Base-by-base conservation (phyloP, 2,113 vertebrate species). In the Gavia stellata region DNA sequence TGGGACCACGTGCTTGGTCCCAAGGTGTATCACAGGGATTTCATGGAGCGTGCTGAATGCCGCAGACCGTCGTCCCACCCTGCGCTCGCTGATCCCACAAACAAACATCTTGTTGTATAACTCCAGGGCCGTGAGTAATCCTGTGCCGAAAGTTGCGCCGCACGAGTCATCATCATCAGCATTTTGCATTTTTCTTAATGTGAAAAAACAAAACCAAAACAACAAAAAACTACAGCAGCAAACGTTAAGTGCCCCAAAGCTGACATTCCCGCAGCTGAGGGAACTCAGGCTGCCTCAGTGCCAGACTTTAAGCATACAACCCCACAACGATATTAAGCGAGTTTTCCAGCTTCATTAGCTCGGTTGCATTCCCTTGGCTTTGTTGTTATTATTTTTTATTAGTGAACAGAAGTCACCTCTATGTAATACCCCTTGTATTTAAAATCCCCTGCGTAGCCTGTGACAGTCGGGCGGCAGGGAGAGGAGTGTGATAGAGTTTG, bases 51-150 rank as follows among this genome's bases (percentile, higher is more conserved):
- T 55, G n/a, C 38, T 49, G 78, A 82, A 82, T 0, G 0, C 67
- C 5, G 2, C 81, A 77, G 62, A 75, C 66, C 5, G 1, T 89
- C 13, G 9, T 63, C 68, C 59, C 38, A 91, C 61, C 77, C 72
- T 31, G n/a, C 11, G 21, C 52, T 90, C 20, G 3, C 50, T 2
- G 28, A 65, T 94, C 53, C 88, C 84, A 82, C 65, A 87, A 83
- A 88, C 62, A 92, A 85, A 82, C 62, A 47, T 21, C 29, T 42
- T 90, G 91, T 95, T 94, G 72, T 91, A 62, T 88, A 88, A 93
- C 93, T 85, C 73, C 72, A 59, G 38, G 65, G 56, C 52, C 4
- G 2, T 47, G 85, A 94, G 82, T 83, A 90, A 90, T 84, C 53
- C 52, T 59, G 15, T 65, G 77, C 73, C 3, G 19, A 87, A 89